These are phyloP conservation scores for Arenicola marina DNA, from an alignment of 2,888 invertebrate species.

Conservation along the genomic window DNA sequence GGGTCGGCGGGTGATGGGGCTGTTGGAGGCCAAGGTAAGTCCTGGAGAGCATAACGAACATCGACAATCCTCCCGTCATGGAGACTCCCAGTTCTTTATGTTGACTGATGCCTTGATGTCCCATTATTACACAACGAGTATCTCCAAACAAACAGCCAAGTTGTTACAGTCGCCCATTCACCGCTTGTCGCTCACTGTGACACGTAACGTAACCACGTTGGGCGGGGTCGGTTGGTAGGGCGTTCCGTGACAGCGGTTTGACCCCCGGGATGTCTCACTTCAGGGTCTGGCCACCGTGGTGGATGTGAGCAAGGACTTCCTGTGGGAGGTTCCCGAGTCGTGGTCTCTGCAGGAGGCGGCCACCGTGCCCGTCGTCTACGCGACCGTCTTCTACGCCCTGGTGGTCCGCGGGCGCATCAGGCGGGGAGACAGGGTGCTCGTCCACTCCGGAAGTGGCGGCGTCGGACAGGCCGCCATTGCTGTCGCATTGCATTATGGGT, in stretches of 20 bases:
- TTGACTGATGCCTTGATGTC: too few species aligned
- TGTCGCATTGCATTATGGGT: conserved; percentile 86
- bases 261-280: not conserved
- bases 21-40: conserved; percentile 56
- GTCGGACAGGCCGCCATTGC: conserved; percentile 97
- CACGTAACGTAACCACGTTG: too few species aligned
- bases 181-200: too few species aligned
- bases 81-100: too few species aligned
- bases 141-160: too few species aligned
- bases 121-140: too few species aligned
- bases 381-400: conserved; percentile 87
- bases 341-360: conserved; percentile 93
- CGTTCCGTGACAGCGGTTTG: not conserved
- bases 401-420: conserved; percentile 83
- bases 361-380: conserved; percentile 93
- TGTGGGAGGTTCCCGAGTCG: conserved; percentile 82
- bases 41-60: too few species aligned
- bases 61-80: too few species aligned
- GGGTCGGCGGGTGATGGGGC: conserved; percentile 56
- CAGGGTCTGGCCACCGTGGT: conserved; percentile 80
- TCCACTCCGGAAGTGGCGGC: conserved; percentile 94
- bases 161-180: too few species aligned
- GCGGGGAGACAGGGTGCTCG: conserved; percentile 82
- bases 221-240: too few species aligned
- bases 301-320: conserved; percentile 73